These are phyloP conservation scores for Leucoptera coffeella DNA, from an alignment of 2,888 invertebrate species.

Conservation along the genomic window DNA sequence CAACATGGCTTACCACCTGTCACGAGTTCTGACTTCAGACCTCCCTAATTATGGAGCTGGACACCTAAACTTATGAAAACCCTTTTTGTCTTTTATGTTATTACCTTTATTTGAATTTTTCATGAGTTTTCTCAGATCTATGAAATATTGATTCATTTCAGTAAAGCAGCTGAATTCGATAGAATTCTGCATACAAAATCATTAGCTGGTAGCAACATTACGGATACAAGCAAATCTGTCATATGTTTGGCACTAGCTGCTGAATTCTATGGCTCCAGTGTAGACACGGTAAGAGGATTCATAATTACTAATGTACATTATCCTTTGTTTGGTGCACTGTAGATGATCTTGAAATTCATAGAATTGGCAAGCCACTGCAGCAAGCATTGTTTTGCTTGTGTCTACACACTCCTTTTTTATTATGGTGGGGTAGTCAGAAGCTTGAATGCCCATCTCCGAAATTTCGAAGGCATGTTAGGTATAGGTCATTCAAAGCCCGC, in stretches of 20 bases:
- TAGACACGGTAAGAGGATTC: slow-evolving; percentile 39
- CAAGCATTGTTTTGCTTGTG: neutral
- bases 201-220: slow-evolving; percentile 31
- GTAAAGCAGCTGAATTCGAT: slow-evolving; percentile 50
- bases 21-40: too few species aligned
- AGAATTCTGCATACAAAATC: slow-evolving; percentile 39
- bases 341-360: neutral
- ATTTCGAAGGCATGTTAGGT: too few species aligned
- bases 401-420: too few species aligned
- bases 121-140: too few species aligned
- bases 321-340: neutral
- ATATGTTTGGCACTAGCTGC: slow-evolving; percentile 59
- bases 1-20: too few species aligned
- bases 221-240: slow-evolving; percentile 54
- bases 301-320: neutral
- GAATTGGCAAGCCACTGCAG: neutral
- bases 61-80: too few species aligned
- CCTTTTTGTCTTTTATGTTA: too few species aligned
- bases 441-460: too few species aligned
- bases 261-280: slow-evolving; percentile 28
- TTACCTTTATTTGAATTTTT: too few species aligned
- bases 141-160: slow-evolving; percentile 15
- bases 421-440: too few species aligned
- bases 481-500: too few species aligned
- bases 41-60: too few species aligned